Base-by-base conservation (phyloP, 2,113 vertebrate species). In the Prinia subflava region DNA sequence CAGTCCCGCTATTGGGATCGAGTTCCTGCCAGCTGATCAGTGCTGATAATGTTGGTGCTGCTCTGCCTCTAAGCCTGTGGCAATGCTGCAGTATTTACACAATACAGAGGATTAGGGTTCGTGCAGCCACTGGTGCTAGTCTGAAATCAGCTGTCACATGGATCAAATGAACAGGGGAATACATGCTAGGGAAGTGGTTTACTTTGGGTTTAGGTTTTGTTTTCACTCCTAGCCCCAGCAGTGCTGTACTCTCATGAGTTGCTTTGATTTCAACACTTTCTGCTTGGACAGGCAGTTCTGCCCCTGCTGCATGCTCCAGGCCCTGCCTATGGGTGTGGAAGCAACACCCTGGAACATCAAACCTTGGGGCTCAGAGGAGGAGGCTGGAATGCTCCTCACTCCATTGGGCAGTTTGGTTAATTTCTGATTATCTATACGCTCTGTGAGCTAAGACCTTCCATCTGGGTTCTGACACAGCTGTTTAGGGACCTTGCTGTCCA, bases 21-120 rank as follows among this genome's bases (percentile, higher is more conserved):
- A 63, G 79, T 47, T 79, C 60, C 91, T 96, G 87, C 83, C 95
- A 87, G 90, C 82, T 96, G 97, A 93, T 94, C 83, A 75, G 91
- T 65, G 85, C 39, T 96, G 96, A 96, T 96, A 95, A 89, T 15
- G 17, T 68, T 87, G 79, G 86, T 5, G 17, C 77, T 83, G 94
- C 88, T 91, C 95, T 94, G 70, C 80, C 63, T 78, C 42, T 50
- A 50, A 94, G 83, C 93, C 91, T 1, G 3, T 60, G 87, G 94
- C 94, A 69, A 70, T 76, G 94, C 91, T 88, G 91, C 95, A 78
- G 68, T 73, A 81, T 89, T 96, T 78, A 50, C 55, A 89, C 94
- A 92, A 92, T 57, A 27, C 81, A 33, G 78, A 78, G 93, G 95
- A 95, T 97, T 97, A 94, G 80, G 92, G 87, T 11, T 50, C 14